Percentiles rank a stretch among this genome's conserved stretches.
Conservation (phyloP, 2,888 invertebrate species). For the Tanytarsus gracilentus region DNA sequence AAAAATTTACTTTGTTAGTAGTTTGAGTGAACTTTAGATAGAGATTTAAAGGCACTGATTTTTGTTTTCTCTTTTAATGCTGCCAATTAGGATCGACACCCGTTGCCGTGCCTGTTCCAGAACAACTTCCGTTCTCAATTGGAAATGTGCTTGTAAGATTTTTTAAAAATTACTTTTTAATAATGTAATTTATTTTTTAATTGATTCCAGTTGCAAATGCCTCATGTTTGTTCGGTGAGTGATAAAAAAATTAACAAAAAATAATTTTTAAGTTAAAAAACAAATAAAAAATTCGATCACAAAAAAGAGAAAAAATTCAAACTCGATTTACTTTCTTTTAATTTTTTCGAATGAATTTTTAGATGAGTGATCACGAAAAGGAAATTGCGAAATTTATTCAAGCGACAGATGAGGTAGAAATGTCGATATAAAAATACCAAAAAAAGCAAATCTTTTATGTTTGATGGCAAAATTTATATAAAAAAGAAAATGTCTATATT, state of each 20-base stretch:
- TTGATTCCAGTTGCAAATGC: slow-evolving; percentile 58
- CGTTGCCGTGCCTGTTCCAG: slow-evolving; percentile 51
- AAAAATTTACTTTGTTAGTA: no score
- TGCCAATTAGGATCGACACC: slow-evolving; percentile 47
- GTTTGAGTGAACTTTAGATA: no score
- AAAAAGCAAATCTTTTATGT: slow-evolving; percentile 27
- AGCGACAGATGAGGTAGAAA: slow-evolving; percentile 46
- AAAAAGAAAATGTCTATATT: not conserved
- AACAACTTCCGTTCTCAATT: slow-evolving; percentile 56
- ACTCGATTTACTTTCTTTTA: slow-evolving; percentile 30
- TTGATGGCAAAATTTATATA: no score
- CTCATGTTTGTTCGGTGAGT: slow-evolving; percentile 68
- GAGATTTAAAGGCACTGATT: not conserved
- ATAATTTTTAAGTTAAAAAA: slow-evolving; percentile 31
- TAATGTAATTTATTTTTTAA: not conserved
- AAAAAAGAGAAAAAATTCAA: not conserved
- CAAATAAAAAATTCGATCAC: slow-evolving; percentile 30
- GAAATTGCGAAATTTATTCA: slow-evolving; percentile 45
- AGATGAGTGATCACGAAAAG: slow-evolving; percentile 41
- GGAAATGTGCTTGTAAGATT: slow-evolving; percentile 63
- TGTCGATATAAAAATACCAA: slow-evolving; percentile 34
- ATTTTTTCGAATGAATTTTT: slow-evolving; percentile 33
- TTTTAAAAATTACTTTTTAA: not conserved
- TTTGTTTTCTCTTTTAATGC: slow-evolving; percentile 2
- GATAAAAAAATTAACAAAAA: slow-evolving; percentile 29